These are phyloP conservation scores for Gorsachius magnificus DNA, from an alignment of 2,797 vertebrate species.

Conservation along the genomic window DNA sequence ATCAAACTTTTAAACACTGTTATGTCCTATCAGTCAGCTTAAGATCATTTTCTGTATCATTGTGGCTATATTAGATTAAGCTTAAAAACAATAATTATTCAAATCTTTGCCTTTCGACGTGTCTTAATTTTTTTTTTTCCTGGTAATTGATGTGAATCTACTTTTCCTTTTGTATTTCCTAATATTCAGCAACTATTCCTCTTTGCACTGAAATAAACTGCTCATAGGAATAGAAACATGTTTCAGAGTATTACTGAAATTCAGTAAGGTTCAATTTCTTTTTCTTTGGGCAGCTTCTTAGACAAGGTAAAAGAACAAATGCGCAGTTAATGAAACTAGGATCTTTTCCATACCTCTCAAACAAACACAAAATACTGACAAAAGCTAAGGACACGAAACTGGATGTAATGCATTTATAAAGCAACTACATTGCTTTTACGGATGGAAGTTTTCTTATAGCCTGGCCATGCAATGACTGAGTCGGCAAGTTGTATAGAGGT, in stretches of 20 bases:
- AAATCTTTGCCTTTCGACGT: not conserved
- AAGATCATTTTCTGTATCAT: not conserved
- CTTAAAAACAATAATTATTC: not conserved
- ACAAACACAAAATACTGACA: not conserved
- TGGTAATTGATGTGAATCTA: not conserved
- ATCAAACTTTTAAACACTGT: not conserved
- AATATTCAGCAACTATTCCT: not conserved
- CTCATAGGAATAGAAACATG: not conserved
- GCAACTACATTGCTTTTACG: not conserved
- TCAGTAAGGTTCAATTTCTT: not conserved
- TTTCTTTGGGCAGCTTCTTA: not conserved
- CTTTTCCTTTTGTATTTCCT: not conserved
- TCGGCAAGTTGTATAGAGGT: not conserved
- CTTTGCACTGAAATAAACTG: not conserved
- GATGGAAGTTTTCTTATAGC: fast-evolving
- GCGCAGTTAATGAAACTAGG: not conserved
- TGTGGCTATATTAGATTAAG: not conserved
- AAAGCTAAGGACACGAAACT: not conserved
- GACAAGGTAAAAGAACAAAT: not conserved
- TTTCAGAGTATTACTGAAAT: not conserved
- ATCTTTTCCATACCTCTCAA: not conserved
- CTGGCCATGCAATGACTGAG: not conserved
- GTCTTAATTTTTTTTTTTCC: not conserved
- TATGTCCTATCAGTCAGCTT: not conserved
- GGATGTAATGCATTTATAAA: not conserved